Conservation (phyloP, 2,797 vertebrate species). For the Danio aesculapii region DNA sequence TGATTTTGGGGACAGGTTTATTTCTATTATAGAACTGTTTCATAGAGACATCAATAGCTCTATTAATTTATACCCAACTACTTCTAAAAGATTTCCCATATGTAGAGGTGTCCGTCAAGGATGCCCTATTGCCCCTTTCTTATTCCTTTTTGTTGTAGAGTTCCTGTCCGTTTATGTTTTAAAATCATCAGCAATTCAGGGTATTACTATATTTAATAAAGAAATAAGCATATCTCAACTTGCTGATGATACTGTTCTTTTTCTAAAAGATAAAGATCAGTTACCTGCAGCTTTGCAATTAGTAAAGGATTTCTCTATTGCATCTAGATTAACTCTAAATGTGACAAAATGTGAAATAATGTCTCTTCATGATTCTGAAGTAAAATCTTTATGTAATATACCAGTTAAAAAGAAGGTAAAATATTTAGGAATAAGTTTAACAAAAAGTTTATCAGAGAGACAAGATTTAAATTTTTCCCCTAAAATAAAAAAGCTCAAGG, state of each 20-base stretch:
- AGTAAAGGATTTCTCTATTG: not conserved
- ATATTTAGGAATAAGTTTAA: not conserved
- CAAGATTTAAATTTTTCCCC: not conserved
- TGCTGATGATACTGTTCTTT: not conserved
- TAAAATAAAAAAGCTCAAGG: not conserved
- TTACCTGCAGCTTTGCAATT: not conserved
- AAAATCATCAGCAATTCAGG: not conserved
- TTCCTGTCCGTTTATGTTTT: not conserved
- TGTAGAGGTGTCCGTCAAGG: not conserved
- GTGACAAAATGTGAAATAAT: not conserved
- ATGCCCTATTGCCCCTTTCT: not conserved
- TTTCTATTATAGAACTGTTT: not conserved
- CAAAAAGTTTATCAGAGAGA: not conserved
- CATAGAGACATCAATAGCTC: not conserved
- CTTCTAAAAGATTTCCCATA: not conserved
- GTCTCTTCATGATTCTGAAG: not conserved
- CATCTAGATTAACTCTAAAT: not conserved
- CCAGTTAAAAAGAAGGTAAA: not conserved
- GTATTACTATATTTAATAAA: not conserved
- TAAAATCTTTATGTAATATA: not conserved
- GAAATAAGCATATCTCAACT: not conserved
- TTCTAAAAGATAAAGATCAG: not conserved
- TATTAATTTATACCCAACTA: not conserved
- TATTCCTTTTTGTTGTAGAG: not conserved
- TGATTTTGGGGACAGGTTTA: not conserved